A percentile compares a stretch with the other conserved stretches of the same genome.
phyloP scores from a whole-genome alignment of 2,113 vertebrate species.

The Axis porcinus region DNA sequence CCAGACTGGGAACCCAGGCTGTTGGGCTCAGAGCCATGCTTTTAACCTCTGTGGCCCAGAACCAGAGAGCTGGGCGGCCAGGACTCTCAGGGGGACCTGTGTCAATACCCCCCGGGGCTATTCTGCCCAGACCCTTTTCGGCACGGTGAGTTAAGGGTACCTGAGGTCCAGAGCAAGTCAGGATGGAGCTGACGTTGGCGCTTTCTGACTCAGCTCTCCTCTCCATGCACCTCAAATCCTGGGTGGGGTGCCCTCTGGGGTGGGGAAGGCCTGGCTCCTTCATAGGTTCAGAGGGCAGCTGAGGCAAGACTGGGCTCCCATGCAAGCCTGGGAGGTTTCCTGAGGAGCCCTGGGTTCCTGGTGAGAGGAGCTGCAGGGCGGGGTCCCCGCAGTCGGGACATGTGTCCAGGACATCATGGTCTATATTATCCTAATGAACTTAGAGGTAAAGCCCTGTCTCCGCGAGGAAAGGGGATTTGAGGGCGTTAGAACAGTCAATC shows the following conservation, averaged over 20 bases:
- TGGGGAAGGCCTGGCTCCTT: background rate
- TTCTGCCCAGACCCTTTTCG: background rate
- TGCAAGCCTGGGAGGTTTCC: background rate
- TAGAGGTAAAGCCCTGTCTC: background rate
- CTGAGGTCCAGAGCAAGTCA: background rate
- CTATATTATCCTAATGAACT: constrained; percentile 13
- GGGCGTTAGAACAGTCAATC: constrained; percentile 12
- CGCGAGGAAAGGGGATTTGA: constrained; percentile 12
- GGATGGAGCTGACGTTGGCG: background rate
- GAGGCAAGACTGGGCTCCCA: background rate
- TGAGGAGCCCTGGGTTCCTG: background rate
- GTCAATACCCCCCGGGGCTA: background rate
- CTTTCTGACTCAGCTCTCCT: background rate
- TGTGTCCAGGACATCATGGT: constrained; percentile 10
- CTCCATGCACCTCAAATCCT: background rate
- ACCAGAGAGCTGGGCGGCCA: background rate
- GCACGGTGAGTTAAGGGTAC: background rate
- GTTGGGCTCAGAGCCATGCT: background rate
- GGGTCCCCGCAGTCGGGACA: background rate
- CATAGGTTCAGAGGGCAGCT: background rate
- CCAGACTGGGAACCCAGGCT: background rate
- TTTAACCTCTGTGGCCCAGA: background rate
- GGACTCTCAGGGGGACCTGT: background rate
- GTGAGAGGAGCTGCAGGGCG: background rate
- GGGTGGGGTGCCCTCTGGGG: background rate